Percentiles rank a stretch among this genome's conserved stretches.
Conservation (phyloP, 2,113 vertebrate genomes). For the Nothobranchius kuhntae region DNA sequence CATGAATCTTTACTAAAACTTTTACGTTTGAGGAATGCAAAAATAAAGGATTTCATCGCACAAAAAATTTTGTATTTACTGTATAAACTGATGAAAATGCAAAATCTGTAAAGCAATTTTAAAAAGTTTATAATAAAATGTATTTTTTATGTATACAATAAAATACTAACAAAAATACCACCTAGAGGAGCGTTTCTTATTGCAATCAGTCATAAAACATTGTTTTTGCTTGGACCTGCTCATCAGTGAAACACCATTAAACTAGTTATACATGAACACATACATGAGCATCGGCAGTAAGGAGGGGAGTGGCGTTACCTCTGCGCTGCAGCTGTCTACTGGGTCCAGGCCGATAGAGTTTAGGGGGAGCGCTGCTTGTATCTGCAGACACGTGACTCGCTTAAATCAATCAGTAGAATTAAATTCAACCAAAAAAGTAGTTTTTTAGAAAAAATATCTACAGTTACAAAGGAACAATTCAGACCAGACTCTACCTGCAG, state of each 20-base stretch:
- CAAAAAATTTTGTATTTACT: too few relatives aligned
- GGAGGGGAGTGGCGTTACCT: conserved; percentile 25
- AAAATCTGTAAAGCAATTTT: background rate
- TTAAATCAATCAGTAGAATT: background rate
- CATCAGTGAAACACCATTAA: background rate
- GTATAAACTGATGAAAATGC: background rate
- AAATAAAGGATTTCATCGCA: too few relatives aligned
- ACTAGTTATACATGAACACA: background rate
- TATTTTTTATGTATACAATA: background rate
- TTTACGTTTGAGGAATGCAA: background rate
- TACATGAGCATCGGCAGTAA: background rate
- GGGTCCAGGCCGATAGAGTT: conserved; percentile 78
- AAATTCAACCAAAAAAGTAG: background rate
- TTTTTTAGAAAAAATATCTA: background rate
- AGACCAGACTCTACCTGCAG: conserved; percentile 73
- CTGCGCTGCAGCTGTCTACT: conserved; percentile 87
- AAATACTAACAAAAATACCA: background rate
- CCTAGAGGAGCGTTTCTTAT: background rate
- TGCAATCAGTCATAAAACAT: background rate
- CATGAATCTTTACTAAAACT: too few relatives aligned
- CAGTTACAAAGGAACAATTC: background rate
- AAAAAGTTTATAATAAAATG: background rate
- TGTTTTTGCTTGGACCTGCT: background rate
- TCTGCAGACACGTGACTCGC: conserved; percentile 72
- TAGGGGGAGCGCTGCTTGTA: conserved; percentile 86